Percentiles rank a stretch among this genome's conserved stretches.
phyloP scores from a whole-genome alignment of 2,888 invertebrate genomes.

The Euspilapteryx auroguttella region DNA sequence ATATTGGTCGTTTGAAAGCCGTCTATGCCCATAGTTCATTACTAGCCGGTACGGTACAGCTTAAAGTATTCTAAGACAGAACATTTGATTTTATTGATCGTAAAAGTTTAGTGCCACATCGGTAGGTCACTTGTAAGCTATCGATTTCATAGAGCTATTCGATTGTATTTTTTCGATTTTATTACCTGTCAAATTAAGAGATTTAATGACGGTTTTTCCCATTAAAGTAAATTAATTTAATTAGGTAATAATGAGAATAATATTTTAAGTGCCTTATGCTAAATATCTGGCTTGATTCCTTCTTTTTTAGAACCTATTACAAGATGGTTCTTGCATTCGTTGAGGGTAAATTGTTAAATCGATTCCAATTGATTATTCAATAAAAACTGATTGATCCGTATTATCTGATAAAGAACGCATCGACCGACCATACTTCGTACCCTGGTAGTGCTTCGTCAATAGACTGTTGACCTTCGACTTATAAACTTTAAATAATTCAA shows the following conservation, averaged over 20 bases:
- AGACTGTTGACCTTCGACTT: no score
- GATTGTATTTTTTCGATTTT: conserved; percentile 17
- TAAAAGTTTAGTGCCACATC: conserved; percentile 47
- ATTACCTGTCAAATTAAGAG: conserved; percentile 11
- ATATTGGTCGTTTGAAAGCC: no score
- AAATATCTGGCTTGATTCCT: no score
- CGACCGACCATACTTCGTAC: no score
- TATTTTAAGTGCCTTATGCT: no score
- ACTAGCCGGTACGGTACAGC: no score
- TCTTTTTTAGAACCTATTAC: no score
- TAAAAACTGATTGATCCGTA: conserved; percentile 54
- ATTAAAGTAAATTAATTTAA: conserved; percentile 1
- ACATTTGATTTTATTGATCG: conserved; percentile 51
- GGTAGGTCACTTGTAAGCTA: conserved; percentile 26
- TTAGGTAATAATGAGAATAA: no score
- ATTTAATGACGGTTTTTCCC: not conserved
- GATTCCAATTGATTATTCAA: conserved; percentile 58
- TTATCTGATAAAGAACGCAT: conserved; percentile 47
- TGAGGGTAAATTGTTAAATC: conserved; percentile 19
- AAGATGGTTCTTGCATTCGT: not conserved
- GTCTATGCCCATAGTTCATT: no score
- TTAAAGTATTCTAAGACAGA: no score
- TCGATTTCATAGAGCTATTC: conserved; percentile 22
- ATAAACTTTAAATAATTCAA: no score
- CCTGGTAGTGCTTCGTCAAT: no score